Conservation (phyloP, 2,797 vertebrate genomes). For the Okamejei kenojei region DNA sequence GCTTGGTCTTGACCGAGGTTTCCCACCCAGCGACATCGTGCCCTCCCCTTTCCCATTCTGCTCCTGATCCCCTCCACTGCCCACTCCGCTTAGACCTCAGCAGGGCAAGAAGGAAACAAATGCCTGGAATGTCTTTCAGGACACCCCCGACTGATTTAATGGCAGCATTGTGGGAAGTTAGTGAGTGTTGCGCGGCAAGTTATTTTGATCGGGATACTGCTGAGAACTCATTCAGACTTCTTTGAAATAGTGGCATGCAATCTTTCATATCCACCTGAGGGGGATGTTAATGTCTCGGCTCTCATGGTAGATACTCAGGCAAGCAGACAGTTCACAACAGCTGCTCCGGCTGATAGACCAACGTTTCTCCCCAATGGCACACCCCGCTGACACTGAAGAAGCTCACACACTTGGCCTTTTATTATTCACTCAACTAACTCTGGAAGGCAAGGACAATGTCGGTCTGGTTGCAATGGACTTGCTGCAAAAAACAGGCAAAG, state of each 20-base stretch:
- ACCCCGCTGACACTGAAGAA: neutral
- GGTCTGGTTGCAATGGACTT: neutral
- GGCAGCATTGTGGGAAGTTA: neutral
- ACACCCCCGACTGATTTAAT: no score
- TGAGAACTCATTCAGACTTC: neutral
- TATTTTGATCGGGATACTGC: neutral
- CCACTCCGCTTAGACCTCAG: no score
- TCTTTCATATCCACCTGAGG: neutral
- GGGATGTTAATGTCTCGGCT: neutral
- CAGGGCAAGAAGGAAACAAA: no score
- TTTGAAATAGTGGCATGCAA: neutral
- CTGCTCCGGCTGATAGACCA: neutral
- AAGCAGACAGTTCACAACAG: neutral
- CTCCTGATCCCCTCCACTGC: no score
- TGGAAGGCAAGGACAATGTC: neutral
- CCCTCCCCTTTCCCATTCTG: no score
- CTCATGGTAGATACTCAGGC: neutral
- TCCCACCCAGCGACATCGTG: neutral
- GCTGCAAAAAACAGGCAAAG: neutral
- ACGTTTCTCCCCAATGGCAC: neutral
- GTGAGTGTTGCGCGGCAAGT: neutral
- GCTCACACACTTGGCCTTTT: neutral
- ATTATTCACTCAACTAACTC: neutral
- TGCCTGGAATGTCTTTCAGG: neutral
- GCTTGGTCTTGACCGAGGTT: no score